A percentile compares a stretch with the other conserved stretches of the same genome.
phyloP scores from a whole-genome alignment of 2,888 invertebrate genomes.

The Andrena bicolor region DNA sequence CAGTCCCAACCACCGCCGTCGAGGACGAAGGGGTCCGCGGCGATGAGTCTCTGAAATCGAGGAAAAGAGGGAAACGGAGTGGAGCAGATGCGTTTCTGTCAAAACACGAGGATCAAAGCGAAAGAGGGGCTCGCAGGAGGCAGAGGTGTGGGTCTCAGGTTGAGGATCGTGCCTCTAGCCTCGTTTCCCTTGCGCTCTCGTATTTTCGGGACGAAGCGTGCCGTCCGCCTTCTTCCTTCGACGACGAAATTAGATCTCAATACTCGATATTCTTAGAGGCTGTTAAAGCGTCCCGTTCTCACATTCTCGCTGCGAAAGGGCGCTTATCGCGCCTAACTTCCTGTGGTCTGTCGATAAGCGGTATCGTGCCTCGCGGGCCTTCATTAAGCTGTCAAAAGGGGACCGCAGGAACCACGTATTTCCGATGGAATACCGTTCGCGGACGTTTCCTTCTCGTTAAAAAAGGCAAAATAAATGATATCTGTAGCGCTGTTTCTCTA shows the following conservation, averaged over 20 bases:
- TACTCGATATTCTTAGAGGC: neutral
- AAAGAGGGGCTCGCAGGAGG: neutral
- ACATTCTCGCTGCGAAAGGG: neutral
- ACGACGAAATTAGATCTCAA: conserved; percentile 39
- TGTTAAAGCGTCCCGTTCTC: conserved; percentile 12
- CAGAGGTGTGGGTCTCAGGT: conserved; percentile 3
- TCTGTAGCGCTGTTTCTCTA: no score
- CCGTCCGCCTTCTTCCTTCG: conserved; percentile 1
- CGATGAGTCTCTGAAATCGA: conserved; percentile 14
- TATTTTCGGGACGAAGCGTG: conserved; percentile 32
- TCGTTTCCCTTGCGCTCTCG: conserved; percentile 10
- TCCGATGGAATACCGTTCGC: conserved; percentile 35
- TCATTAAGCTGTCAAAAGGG: conserved; percentile 39
- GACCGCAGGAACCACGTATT: conserved; percentile 37
- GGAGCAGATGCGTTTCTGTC: conserved; percentile 69
- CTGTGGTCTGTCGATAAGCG: conserved; percentile 67
- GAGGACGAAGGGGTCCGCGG: conserved; percentile 40
- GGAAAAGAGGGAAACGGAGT: conserved; percentile 11
- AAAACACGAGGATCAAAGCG: conserved; percentile 54
- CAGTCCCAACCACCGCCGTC: conserved; percentile 22
- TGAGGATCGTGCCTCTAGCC: conserved; percentile 31
- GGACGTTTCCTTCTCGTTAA: neutral
- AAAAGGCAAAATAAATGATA: no score
- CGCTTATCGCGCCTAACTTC: conserved; percentile 61
- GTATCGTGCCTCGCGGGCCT: conserved; percentile 60